Conservation (phyloP, 2,113 vertebrate species). For the Rhea pennata region DNA sequence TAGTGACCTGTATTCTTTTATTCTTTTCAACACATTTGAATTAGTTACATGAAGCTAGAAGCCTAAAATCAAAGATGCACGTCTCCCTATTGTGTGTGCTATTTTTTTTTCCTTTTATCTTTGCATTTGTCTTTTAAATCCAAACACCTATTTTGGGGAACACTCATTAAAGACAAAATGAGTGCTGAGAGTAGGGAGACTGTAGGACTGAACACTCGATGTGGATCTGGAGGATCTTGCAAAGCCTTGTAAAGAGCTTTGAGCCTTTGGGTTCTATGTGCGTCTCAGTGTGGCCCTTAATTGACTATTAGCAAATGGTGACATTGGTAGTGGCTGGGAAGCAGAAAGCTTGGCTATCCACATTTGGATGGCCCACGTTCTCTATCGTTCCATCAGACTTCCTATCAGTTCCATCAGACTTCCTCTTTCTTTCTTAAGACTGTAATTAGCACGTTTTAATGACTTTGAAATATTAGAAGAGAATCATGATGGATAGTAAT, state of each 20-base stretch:
- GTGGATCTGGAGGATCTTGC: background rate
- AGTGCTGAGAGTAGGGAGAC: background rate
- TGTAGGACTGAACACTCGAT: background rate
- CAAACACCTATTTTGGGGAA: rapidly evolving
- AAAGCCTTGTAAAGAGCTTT: background rate
- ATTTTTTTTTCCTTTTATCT: rapidly evolving
- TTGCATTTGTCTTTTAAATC: background rate
- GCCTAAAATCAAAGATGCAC: background rate
- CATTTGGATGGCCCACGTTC: background rate
- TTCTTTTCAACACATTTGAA: background rate
- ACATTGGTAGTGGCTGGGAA: background rate
- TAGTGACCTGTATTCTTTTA: background rate
- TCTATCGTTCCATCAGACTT: constrained; percentile 52
- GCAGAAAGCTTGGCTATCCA: background rate
- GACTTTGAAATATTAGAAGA: constrained; percentile 81
- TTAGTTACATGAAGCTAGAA: background rate
- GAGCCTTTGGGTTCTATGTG: background rate
- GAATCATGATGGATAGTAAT: constrained; percentile 62
- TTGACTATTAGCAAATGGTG: background rate
- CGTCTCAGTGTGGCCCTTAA: background rate
- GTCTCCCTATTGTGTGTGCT: background rate
- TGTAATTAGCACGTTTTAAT: constrained; percentile 75
- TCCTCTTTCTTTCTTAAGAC: constrained; percentile 71
- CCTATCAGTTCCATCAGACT: constrained; percentile 4
- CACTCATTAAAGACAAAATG: background rate